Percentiles rank a stretch among this genome's conserved stretches.
phyloP scores from a whole-genome alignment of 1,140 invertebrate genomes.

The Polyergus mexicanus region DNA sequence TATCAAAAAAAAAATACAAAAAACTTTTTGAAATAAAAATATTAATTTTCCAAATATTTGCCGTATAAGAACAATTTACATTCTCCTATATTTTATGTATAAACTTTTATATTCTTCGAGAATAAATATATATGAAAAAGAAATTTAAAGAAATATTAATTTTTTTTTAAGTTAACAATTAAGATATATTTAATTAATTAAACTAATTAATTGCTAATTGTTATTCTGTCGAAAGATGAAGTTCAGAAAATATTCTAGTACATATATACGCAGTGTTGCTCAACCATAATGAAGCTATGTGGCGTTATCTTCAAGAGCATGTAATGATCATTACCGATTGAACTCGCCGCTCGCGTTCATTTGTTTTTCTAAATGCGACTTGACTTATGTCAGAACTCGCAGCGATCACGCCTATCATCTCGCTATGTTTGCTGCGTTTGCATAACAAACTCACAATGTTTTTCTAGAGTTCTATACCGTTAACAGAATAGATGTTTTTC shows the following conservation, averaged over 20 bases:
- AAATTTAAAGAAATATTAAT: neutral
- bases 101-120: neutral
- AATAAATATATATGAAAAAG: neutral
- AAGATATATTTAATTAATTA: neutral
- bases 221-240: neutral
- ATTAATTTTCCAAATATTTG: neutral
- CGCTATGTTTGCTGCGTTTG: neutral
- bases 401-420: neutral
- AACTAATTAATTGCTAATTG: neutral
- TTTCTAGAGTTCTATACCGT: constrained; percentile 92
- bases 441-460: constrained; percentile 15
- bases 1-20: neutral
- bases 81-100: neutral
- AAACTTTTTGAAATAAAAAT: constrained; percentile 19
- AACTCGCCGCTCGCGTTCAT: neutral
- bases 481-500: constrained; percentile 84
- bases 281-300: neutral
- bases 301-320: neutral
- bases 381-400: neutral
- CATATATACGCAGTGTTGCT: neutral
- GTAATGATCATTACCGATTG: neutral
- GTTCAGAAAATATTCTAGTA: neutral
- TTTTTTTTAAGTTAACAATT: neutral
- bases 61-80: neutral
- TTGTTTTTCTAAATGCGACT: constrained; percentile 1